Base-by-base conservation (phyloP, 2,888 invertebrate species). In the Limenitis camilla region DNA sequence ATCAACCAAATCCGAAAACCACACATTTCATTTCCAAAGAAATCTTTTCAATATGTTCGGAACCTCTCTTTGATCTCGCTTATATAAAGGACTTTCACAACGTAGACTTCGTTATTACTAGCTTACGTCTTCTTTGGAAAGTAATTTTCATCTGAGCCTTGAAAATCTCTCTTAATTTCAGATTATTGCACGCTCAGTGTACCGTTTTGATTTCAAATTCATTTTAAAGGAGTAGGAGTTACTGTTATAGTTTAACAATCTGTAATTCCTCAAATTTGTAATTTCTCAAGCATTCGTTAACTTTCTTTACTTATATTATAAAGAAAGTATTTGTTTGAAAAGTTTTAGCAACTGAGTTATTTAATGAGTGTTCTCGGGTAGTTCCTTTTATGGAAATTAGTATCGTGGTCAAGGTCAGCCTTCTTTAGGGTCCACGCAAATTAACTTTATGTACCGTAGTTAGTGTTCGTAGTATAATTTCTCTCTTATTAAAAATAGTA, bases 21-120 rank as follows among this genome's bases (percentile, higher is more conserved):
- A 39, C 46, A 42, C 42, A 42, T 41, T 52, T 47, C 42, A 41
- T 47, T 47, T 52, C 32, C 28, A 47, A 47, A 47, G 52, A 42
- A 52, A 52, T 42, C 47, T 52, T 36, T 39, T 47, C 47, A 42
- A 47, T 52, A 42, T 47, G 46, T 47, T 47, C 38, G 41, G 31
- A 41, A 52, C 47, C 36, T 42, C n/a, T 47, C 47, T 52, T 52
- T 52, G 52, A 52, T 47, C 42, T 42, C 42, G 39, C 42, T 31
- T n/a, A 42, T 36, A 52, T 52, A 36, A 47, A 41, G 41, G 47
- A 41, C 47, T 47, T 9, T 41, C 40, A 38, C 46, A 19, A 10
- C 36, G 50, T 39, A 44, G 40, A 44, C 51, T 45, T 52, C 52
- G 36, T 52, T 52, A 47, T 52, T 47, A 52, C 41, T 52, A 29